Percentiles rank a stretch among this genome's conserved stretches.
Evolutionary conservation across 2,888 invertebrate species (phyloP).

Genomic region (Drosophila bunnanda): DNA sequence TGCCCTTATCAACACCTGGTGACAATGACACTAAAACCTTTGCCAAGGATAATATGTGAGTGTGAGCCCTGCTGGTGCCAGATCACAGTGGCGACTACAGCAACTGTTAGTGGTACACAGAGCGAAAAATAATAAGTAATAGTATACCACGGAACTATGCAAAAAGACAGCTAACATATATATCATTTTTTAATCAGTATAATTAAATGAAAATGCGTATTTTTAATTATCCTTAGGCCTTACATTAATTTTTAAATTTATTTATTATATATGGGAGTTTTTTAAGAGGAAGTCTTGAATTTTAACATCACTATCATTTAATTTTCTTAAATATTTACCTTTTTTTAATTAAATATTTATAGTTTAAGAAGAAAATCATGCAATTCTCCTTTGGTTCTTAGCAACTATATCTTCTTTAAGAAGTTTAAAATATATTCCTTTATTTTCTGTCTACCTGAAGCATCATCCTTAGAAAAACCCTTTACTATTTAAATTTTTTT

Average conservation of each 20-base stretch:
- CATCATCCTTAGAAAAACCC: too few species aligned
- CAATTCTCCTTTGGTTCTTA: too few species aligned
- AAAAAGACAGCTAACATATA: background rate
- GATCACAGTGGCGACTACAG: constrained; percentile 16
- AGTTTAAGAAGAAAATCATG: too few species aligned
- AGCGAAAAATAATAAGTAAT: background rate
- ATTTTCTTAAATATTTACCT: too few species aligned
- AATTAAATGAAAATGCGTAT: too few species aligned
- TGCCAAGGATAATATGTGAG: constrained; percentile 59
- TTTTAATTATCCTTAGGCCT: too few species aligned
- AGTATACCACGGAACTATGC: background rate
- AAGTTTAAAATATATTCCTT: background rate
- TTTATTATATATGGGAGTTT: too few species aligned
- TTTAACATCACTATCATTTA: too few species aligned
- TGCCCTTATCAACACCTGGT: constrained; percentile 72
- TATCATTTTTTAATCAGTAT: background rate
- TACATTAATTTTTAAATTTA: too few species aligned
- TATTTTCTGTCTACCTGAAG: background rate
- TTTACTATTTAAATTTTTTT: background rate
- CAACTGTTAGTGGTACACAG: constrained; percentile 14
- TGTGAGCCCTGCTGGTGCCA: constrained; percentile 32
- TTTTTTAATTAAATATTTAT: too few species aligned
- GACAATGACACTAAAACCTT: constrained; percentile 76
- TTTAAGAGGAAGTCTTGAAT: too few species aligned
- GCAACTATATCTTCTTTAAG: too few species aligned